These are phyloP conservation scores for Athalia circularis DNA, from an alignment of 2,888 invertebrate species.

Conservation along the genomic window DNA sequence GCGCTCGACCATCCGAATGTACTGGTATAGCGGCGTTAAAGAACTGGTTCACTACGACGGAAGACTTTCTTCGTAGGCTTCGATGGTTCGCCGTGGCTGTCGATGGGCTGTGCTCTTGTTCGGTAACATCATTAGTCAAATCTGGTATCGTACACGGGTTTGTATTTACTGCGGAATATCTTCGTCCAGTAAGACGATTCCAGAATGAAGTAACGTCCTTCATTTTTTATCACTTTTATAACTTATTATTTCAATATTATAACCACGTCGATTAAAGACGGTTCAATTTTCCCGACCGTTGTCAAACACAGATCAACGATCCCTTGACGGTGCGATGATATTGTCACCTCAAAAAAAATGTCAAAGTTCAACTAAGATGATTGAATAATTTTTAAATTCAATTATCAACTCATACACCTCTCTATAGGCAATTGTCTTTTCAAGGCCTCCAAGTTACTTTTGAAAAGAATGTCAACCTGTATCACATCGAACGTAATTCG, in stretches of 20 bases:
- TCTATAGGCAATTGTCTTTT: background rate
- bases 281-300: background rate
- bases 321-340: background rate
- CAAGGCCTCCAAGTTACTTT: background rate
- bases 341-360: background rate
- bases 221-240: constrained; percentile 71
- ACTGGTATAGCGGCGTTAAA: constrained; percentile 75
- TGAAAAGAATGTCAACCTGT: constrained; percentile 10
- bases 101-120: constrained; percentile 49
- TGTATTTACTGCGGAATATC: constrained; percentile 77
- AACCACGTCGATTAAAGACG: background rate
- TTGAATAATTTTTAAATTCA: background rate
- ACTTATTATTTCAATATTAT: background rate
- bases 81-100: constrained; percentile 59
- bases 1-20: constrained; percentile 69
- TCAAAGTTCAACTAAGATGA: background rate
- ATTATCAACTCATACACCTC: background rate
- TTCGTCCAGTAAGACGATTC: constrained; percentile 76
- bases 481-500: constrained; percentile 26
- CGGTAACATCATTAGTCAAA: constrained; percentile 2
- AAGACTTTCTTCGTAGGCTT: constrained; percentile 72
- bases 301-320: background rate
- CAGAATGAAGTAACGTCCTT: constrained; percentile 80
- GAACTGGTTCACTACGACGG: constrained; percentile 73
- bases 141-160: constrained; percentile 53